A percentile compares a stretch with the other conserved stretches of the same genome.
Conservation (phyloP, 1,140 invertebrate genomes). For the Drosophila kepulauana region DNA sequence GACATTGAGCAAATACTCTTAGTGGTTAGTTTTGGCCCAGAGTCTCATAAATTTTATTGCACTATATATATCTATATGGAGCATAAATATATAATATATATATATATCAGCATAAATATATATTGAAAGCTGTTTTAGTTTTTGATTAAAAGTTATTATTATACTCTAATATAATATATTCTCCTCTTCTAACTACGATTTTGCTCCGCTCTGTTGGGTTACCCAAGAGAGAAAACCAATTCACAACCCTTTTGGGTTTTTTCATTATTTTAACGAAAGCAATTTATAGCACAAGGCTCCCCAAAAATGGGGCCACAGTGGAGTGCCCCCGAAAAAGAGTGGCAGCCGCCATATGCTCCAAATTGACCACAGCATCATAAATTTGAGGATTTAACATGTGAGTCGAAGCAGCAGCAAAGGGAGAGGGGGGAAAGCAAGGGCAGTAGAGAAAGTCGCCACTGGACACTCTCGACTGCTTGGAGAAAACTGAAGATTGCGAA, state of each 20-base stretch:
- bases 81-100: too few relatives aligned
- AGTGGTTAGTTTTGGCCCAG: neutral
- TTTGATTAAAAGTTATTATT: constrained; percentile 1
- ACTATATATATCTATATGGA: constrained; percentile 4
- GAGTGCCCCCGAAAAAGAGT: constrained; percentile 31
- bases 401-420: constrained; percentile 2
- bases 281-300: constrained; percentile 68
- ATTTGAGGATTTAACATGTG: constrained; percentile 76
- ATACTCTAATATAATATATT: neutral
- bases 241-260: constrained; percentile 59
- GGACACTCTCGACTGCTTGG: constrained; percentile 16
- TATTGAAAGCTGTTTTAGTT: neutral
- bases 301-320: constrained; percentile 32
- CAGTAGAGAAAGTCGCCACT: constrained; percentile 24
- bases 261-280: constrained; percentile 42
- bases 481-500: constrained; percentile 7
- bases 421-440: neutral
- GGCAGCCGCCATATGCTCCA: constrained; percentile 69
- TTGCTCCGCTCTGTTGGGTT: neutral
- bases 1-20: constrained; percentile 18
- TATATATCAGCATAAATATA: constrained; percentile 10
- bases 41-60: constrained; percentile 64
- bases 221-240: constrained; percentile 31
- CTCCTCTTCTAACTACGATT: neutral
- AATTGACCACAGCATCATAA: constrained; percentile 80